A percentile compares a stretch with the other conserved stretches of the same genome.
Conservation (phyloP, 1,140 invertebrate genomes). For the Phthorimaea operculella region DNA sequence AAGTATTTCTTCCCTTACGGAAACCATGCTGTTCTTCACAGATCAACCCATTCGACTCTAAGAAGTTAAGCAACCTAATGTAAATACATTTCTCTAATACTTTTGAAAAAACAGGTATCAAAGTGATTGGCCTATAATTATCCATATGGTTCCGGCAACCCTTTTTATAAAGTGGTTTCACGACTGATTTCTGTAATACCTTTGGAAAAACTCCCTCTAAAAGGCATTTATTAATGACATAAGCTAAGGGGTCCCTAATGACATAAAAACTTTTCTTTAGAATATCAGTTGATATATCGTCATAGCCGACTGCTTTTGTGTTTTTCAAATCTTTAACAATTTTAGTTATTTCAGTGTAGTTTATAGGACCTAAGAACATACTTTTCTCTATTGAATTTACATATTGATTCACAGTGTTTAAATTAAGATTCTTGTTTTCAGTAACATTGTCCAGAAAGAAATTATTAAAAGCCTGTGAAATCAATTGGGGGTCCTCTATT, state of each 20-base stretch:
- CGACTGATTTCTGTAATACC: neutral
- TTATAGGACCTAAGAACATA: neutral
- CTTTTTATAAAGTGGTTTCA: conserved; percentile 8
- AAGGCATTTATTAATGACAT: conserved; percentile 4
- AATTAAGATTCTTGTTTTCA: too few relatives aligned
- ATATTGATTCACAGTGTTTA: too few relatives aligned
- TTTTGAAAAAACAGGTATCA: conserved; percentile 8
- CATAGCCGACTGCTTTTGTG: conserved; percentile 1
- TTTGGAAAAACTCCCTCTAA: conserved; percentile 5
- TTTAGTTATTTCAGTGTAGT: neutral
- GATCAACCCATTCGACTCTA: too few relatives aligned
- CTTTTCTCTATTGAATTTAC: too few relatives aligned
- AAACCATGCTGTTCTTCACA: too few relatives aligned
- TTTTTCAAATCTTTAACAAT: conserved; percentile 2
- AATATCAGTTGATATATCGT: conserved; percentile 2
- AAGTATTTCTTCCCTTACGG: too few relatives aligned
- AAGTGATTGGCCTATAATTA: conserved; percentile 6
- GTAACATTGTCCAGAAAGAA: too few relatives aligned
- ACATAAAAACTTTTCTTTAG: neutral
- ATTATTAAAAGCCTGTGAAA: too few relatives aligned
- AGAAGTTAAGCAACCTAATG: conserved; percentile 2
- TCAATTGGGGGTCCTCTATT: neutral
- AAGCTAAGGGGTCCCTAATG: neutral
- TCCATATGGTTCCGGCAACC: neutral
- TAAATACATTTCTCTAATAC: conserved; percentile 8